Evolutionary conservation across 2,797 vertebrate genomes (phyloP), one percentile per base, ranked within the genome.

Genomic region (Poecilia gillii): DNA sequence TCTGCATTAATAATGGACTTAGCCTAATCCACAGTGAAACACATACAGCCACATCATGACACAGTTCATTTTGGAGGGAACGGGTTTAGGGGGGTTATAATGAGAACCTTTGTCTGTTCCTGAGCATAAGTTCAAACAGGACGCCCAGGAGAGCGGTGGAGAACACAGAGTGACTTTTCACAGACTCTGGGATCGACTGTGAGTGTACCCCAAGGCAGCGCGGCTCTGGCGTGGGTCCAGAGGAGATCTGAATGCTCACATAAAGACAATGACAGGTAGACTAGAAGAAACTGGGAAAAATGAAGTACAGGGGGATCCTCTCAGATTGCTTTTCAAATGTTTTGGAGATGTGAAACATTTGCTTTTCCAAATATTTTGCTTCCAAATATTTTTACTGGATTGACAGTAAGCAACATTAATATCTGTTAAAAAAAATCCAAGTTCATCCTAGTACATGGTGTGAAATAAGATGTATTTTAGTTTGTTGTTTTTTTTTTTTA

Each of bases 1-100:
- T 75, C 81, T 91, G 87, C 80, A 93, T 94, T 93, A 94, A 92
- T 94, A 85, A 92, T 91, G 75, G 78, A 64, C 18, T 84, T 68
- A 87, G 47, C 78, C 84, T 88, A 89, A 91, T 93, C 86, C 88
- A 74, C 76, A 74, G 76, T 78, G 76, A 85, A 84, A 85, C 76
- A 85, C 59, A 80, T 81, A 77, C 70, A 49, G 77, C 80, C 87
- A 81, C 84, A 90, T 87, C 76, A 89, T 85, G 83, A 86, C 88
- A 85, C 72, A 57, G 82, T 43, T 76, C 77, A 41, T 87, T 68
- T 41, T 41, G 20, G 25, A 20, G 47, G 33, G 2, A 53, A 33
- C 68, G 28, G 51, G 85, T 89, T 80, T 76, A 45, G 80, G 83
- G 76, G 51, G 23, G 47, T 76, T 46, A 43, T 76, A 78, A 84